Evolutionary conservation across 2,113 vertebrate genomes (phyloP), one percentile per base, ranked within the genome.

Genomic region (Aegotheles bennettii): DNA sequence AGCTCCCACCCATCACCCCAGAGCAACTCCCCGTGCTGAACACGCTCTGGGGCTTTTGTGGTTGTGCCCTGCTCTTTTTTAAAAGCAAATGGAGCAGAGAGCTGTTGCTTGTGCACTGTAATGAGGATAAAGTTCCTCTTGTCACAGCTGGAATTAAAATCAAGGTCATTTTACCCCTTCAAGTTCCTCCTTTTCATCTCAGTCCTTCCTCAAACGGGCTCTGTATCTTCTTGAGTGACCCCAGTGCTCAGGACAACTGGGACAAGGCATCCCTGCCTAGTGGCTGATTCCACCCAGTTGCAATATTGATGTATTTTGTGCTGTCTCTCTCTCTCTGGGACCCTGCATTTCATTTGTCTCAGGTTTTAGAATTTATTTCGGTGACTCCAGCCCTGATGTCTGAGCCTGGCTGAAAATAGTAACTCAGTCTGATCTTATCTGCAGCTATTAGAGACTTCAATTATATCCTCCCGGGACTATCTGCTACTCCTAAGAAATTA

Each of bases 371-470:
- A 95, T 95, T 91, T 93, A 84, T 96, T 95, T 91, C 4, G 6
- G 84, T 84, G 96, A 93, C 96, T 95, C 90, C 74, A 94, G 97
- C 16, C 81, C 57, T 9, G 43, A 54, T 71, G 90, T 94, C 96
- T 96, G 94, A 92, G 95, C 21, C 91, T 24, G 64, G 59, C 94
- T 94, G 96, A 86, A 90, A 97, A 95, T 88, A 93, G 93, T 54
- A 91, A 79, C 92, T 11, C 56, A 63, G 65, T 3, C 86, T 24
- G 96, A 97, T 97, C 87, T 97, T 96, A 97, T 96, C 96, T 65
- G 84, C 76, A 20, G 89, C 94, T 42, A 76, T 87, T 71, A 70
- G 65, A 96, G 94, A 78, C 95, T 82, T 79, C 86, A 89, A 56
- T 93, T 76, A 69, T 90, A 43, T 31, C 88, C 94, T 94, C 82